These are phyloP conservation scores for Bombylius major DNA, from an alignment of 2,888 invertebrate genomes.

Conservation along the genomic window DNA sequence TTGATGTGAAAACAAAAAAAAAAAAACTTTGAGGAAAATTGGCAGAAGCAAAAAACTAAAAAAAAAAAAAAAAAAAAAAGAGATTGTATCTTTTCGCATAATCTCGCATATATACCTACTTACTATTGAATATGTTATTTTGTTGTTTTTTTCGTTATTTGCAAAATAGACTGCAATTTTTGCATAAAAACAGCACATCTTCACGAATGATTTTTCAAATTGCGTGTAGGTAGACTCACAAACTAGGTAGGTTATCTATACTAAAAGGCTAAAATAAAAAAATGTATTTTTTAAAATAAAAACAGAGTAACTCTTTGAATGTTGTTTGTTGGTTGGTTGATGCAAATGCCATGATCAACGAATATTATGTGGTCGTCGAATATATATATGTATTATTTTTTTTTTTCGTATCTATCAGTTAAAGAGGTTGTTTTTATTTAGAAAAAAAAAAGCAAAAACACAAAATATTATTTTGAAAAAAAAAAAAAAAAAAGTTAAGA, in stretches of 20 bases:
- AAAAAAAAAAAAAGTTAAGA: neutral
- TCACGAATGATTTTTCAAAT: neutral
- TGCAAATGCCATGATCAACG: too few relatives aligned
- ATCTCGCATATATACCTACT: neutral
- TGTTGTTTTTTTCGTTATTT: neutral
- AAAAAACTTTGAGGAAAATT: neutral
- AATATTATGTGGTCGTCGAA: too few relatives aligned
- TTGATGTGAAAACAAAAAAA: too few relatives aligned
- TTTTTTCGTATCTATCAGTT: too few relatives aligned
- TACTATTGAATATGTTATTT: too few relatives aligned
- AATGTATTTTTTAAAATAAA: too few relatives aligned
- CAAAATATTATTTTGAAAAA: neutral
- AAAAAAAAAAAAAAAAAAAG: neutral
- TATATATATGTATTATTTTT: too few relatives aligned
- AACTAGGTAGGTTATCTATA: neutral
- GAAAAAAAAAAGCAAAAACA: too few relatives aligned
- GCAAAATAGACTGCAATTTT: neutral
- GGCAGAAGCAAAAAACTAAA: neutral
- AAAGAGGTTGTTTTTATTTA: too few relatives aligned
- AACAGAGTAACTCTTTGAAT: too few relatives aligned
- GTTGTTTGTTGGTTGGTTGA: too few relatives aligned
- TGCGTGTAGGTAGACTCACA: constrained; percentile 4
- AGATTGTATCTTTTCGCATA: neutral
- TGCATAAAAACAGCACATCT: neutral
- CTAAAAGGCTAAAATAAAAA: too few relatives aligned